These are phyloP conservation scores for Drosophila saltans DNA, from an alignment of 1,140 invertebrate species.

Conservation along the genomic window DNA sequence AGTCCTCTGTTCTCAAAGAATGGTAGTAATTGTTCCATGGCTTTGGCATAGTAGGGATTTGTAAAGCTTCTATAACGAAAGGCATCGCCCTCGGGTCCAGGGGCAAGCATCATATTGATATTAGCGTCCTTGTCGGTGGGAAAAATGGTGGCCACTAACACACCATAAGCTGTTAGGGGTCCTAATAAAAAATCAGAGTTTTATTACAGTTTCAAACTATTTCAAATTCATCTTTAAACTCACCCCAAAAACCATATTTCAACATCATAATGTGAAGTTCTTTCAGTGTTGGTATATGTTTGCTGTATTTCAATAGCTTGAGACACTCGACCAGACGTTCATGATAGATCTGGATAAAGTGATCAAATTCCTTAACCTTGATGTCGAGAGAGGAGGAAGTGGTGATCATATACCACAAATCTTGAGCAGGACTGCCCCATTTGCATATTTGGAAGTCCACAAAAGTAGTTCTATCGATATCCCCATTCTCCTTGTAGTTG, in stretches of 20 bases:
- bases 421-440: constrained; percentile 66
- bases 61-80: constrained; percentile 37
- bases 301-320: constrained; percentile 54
- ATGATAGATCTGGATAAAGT: constrained; percentile 70
- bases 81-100: constrained; percentile 56
- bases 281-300: constrained; percentile 52
- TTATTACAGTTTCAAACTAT: neutral
- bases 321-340: constrained; percentile 54
- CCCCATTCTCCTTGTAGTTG: constrained; percentile 69
- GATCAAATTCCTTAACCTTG: constrained; percentile 64
- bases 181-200: constrained; percentile 26
- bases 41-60: constrained; percentile 51
- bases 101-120: constrained; percentile 51
- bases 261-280: constrained; percentile 60
- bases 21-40: constrained; percentile 53
- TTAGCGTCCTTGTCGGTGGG: constrained; percentile 64
- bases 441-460: constrained; percentile 67
- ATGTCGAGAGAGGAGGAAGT: constrained; percentile 58
- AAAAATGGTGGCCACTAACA: constrained; percentile 38
- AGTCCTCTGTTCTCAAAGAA: constrained; percentile 57
- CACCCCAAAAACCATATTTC: constrained; percentile 63
- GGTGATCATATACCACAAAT: constrained; percentile 65
- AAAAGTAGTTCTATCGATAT: constrained; percentile 65
- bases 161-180: constrained; percentile 34
- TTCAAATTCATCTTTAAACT: neutral